Conservation (phyloP, 2,797 vertebrate genomes). For the Euthynnus affinis region DNA sequence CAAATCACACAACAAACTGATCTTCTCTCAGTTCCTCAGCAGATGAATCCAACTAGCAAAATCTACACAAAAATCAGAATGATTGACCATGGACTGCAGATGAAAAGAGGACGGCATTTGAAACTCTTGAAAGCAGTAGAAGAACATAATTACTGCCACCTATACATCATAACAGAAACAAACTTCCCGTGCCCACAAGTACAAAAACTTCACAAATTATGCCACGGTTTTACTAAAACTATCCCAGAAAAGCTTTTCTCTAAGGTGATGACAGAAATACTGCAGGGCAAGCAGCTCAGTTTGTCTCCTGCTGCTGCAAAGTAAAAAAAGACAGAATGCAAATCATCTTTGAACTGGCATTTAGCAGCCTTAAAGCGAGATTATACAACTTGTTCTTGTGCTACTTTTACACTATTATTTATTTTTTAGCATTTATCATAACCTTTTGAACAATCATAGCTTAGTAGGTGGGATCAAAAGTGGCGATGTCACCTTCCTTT, state of each 20-base stretch:
- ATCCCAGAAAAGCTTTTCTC: not conserved
- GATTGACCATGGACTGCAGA: conserved; percentile 21
- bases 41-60: conserved; percentile 10
- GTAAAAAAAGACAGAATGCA: not conserved
- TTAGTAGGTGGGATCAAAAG: not conserved
- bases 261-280: not conserved
- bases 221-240: conserved; percentile 8
- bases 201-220: conserved; percentile 24
- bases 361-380: not conserved
- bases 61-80: conserved; percentile 18
- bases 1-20: not conserved
- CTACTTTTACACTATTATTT: not conserved
- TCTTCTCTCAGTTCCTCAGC: not conserved
- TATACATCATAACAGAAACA: conserved; percentile 31
- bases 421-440: not conserved
- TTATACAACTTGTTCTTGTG: not conserved
- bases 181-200: not conserved
- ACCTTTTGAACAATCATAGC: not conserved
- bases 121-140: conserved; percentile 18
- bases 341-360: not conserved
- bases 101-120: conserved; percentile 18
- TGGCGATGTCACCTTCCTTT: no score
- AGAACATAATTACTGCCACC: conserved; percentile 19
- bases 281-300: conserved; percentile 14
- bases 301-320: conserved; percentile 12